Percentiles rank a stretch among this genome's conserved stretches.
phyloP scores from a whole-genome alignment of 2,797 vertebrate genomes.

The Typhlichthys eigenmanni region DNA sequence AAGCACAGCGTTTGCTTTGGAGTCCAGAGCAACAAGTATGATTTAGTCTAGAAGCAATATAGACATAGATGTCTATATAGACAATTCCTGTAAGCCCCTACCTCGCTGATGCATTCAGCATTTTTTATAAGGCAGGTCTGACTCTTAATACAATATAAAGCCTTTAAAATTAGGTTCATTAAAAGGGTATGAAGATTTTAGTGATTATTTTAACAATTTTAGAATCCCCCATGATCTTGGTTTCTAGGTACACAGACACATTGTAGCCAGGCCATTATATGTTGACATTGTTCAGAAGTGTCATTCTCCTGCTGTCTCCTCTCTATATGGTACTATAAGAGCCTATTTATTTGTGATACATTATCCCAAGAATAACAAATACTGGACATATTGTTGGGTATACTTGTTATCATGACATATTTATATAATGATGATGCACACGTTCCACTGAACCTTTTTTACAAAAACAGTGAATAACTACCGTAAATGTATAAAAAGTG shows the following conservation, averaged over 20 bases:
- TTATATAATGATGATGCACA: not conserved
- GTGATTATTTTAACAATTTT: not conserved
- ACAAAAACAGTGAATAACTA: slow-evolving; percentile 10
- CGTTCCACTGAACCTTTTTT: not conserved
- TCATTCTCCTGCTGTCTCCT: not conserved
- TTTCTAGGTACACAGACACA: too few relatives aligned
- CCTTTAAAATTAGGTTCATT: not conserved
- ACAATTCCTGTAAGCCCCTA: not conserved
- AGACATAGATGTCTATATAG: not conserved
- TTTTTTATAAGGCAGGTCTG: not conserved
- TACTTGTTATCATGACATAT: too few relatives aligned
- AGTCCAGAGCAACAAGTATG: too few relatives aligned
- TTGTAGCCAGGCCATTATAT: too few relatives aligned
- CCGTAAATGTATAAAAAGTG: slow-evolving; percentile 5
- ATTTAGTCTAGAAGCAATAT: not conserved
- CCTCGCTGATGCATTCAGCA: not conserved
- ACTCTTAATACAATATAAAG: not conserved
- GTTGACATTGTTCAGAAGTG: not conserved
- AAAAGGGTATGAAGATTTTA: not conserved
- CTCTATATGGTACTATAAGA: not conserved
- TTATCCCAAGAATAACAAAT: not conserved
- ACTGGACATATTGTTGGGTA: not conserved
- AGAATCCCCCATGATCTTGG: too few relatives aligned
- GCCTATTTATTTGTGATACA: not conserved
- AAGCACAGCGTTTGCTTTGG: too few relatives aligned